Conservation (phyloP, 2,797 vertebrate genomes). For the Melopsittacus undulatus region DNA sequence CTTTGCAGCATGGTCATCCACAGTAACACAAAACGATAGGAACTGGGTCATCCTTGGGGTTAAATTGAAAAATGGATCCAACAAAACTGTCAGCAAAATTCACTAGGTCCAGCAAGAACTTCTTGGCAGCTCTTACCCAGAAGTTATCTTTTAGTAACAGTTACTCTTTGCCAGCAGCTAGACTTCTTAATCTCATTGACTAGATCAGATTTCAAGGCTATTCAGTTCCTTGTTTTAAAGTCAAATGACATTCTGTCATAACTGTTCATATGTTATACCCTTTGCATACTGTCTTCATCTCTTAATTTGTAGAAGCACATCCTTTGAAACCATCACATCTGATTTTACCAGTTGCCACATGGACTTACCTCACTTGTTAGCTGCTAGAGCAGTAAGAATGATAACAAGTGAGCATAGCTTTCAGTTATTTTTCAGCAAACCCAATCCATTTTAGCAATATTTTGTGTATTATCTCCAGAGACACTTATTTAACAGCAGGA, state of each 20-base stretch:
- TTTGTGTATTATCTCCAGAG: conserved; percentile 30
- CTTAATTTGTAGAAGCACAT: not conserved
- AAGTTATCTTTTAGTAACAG: conserved; percentile 42
- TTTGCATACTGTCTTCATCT: conserved; percentile 9
- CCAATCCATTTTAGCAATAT: not conserved
- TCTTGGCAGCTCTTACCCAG: conserved; percentile 38
- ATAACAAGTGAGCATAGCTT: not conserved
- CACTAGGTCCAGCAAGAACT: conserved; percentile 29
- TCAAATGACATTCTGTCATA: conserved; percentile 49
- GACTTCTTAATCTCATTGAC: conserved; percentile 39
- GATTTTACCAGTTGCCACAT: not conserved
- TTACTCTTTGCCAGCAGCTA: conserved; percentile 55
- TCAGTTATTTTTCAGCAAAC: conserved; percentile 34
- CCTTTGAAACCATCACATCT: conserved; percentile 27
- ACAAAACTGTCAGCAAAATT: conserved; percentile 40
- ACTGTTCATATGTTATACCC: not conserved
- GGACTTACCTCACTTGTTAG: not conserved
- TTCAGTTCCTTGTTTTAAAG: conserved; percentile 36
- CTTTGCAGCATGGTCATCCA: not conserved
- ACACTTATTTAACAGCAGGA: conserved; percentile 51
- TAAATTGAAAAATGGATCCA: conserved; percentile 32
- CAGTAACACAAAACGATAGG: not conserved
- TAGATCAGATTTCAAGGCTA: conserved; percentile 42
- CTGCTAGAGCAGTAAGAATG: not conserved
- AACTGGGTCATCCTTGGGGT: conserved; percentile 28